Conservation (phyloP, 2,797 vertebrate species). For the Megaceryle alcyon region DNA sequence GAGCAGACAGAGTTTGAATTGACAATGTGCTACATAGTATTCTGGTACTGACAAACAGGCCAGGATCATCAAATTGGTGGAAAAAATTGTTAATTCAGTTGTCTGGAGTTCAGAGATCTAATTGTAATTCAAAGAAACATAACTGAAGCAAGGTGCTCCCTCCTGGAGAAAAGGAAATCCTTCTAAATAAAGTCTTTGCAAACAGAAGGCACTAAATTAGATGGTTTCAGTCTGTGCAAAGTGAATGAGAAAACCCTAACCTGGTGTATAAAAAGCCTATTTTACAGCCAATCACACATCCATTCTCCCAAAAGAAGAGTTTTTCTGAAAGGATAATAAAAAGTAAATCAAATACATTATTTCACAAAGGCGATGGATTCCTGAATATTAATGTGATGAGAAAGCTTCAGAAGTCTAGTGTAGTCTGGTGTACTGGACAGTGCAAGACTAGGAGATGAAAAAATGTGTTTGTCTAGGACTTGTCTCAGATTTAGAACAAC, state of each 20-base stretch:
- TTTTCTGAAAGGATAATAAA: background rate
- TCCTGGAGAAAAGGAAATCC: background rate
- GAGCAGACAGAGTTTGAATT: background rate
- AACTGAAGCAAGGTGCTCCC: background rate
- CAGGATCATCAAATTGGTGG: background rate
- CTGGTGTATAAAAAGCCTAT: background rate
- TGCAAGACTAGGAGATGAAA: background rate
- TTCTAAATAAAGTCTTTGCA: slow-evolving; percentile 16
- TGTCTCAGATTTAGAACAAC: background rate
- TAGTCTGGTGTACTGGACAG: background rate
- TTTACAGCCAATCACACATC: background rate
- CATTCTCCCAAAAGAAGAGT: background rate
- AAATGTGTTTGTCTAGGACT: background rate
- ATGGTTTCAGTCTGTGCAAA: background rate
- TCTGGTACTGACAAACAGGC: background rate
- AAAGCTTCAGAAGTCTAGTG: background rate
- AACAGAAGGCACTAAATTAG: background rate
- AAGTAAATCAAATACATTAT: background rate
- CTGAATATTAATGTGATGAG: background rate
- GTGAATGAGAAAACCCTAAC: background rate
- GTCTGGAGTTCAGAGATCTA: slow-evolving; percentile 9
- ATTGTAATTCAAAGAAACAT: slow-evolving; percentile 12
- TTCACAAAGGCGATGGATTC: background rate
- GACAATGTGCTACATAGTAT: background rate
- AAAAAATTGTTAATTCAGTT: background rate